phyloP scores from a whole-genome alignment of 1,140 invertebrate genomes.

The Philotrypesis tridentata region DNA sequence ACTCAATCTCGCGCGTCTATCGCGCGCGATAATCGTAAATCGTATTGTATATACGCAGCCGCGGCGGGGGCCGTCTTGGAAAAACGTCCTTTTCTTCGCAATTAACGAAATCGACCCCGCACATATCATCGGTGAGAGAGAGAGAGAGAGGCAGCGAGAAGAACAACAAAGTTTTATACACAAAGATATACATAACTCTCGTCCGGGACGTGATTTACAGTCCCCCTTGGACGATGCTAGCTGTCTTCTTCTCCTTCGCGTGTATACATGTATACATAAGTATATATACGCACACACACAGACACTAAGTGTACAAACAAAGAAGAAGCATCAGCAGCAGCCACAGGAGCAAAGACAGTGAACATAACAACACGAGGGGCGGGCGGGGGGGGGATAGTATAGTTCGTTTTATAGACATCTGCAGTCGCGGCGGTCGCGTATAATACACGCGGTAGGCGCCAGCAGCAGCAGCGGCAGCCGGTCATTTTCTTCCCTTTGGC shows the following conservation, averaged over 20 bases:
- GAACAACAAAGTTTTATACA: not conserved
- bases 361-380: not conserved
- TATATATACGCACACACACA: no score
- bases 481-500: constrained; percentile 19
- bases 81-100: not conserved
- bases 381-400: not conserved
- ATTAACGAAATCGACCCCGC: not conserved
- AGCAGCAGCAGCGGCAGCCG: not conserved
- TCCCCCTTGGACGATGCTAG: not conserved
- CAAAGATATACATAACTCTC: not conserved
- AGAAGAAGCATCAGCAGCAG: not conserved
- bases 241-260: not conserved
- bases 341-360: not conserved
- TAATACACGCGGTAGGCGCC: not conserved
- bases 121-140: not conserved
- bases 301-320: not conserved
- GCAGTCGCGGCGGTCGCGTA: not conserved
- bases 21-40: not conserved
- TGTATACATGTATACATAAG: not conserved
- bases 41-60: no score
- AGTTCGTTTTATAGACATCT: constrained; percentile 30
- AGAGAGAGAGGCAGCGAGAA: no score
- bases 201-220: not conserved
- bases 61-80: no score
- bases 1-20: not conserved